Percentiles rank a stretch among this genome's conserved stretches.
phyloP scores from a whole-genome alignment of 2,797 vertebrate genomes.

The Paramormyrops hopkinsi region DNA sequence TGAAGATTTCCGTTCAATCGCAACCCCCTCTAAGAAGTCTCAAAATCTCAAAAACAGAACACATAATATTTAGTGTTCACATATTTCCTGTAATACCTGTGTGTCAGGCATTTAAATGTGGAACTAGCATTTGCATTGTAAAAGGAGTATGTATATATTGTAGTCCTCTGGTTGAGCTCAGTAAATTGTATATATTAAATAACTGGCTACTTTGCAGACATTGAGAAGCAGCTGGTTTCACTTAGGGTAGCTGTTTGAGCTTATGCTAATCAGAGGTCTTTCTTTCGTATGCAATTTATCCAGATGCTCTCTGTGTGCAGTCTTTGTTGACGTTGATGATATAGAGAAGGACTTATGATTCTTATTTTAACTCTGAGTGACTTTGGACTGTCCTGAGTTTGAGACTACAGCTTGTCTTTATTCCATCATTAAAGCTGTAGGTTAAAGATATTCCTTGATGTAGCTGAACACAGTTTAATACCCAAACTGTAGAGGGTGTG shows the following conservation, averaged over 20 bases:
- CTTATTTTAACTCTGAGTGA: neutral
- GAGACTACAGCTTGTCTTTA: neutral
- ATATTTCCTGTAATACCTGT: neutral
- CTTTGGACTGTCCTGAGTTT: neutral
- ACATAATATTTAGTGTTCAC: neutral
- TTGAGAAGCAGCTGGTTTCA: constrained; percentile 2
- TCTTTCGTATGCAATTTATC: neutral
- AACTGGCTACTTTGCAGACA: constrained; percentile 14
- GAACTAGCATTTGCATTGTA: neutral
- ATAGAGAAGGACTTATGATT: neutral
- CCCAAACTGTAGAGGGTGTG: neutral
- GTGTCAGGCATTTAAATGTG: neutral
- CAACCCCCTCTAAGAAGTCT: neutral
- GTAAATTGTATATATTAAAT: neutral
- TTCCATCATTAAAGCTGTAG: neutral
- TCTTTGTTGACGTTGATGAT: neutral
- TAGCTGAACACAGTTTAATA: neutral
- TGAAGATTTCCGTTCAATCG: neutral
- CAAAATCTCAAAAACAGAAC: neutral
- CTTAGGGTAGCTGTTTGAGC: neutral
- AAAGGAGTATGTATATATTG: neutral
- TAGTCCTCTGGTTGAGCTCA: neutral
- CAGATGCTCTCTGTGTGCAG: neutral
- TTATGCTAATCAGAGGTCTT: neutral
- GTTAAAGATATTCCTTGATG: neutral